Conservation (phyloP, 2,113 vertebrate genomes). For the Labeo rohita region DNA sequence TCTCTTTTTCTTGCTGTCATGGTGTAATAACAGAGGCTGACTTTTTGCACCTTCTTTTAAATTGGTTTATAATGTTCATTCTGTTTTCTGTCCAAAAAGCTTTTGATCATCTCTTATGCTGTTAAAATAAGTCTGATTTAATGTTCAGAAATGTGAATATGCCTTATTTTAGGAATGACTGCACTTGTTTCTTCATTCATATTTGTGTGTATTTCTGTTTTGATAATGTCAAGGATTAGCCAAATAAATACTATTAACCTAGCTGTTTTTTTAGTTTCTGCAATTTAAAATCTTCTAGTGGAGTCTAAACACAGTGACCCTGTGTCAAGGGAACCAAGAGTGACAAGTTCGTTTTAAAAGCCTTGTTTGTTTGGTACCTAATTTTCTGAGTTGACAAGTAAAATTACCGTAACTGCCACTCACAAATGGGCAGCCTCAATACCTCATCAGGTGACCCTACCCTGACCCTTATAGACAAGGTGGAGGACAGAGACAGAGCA, state of each 20-base stretch:
- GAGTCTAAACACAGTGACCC: slow-evolving; percentile 31
- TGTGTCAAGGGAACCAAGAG: slow-evolving; percentile 80
- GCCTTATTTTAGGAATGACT: not conserved
- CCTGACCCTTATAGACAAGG: slow-evolving; percentile 53
- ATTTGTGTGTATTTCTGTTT: not conserved
- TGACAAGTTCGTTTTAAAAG: slow-evolving; percentile 88
- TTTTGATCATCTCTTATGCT: not conserved
- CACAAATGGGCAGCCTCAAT: slow-evolving; percentile 63
- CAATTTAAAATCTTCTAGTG: slow-evolving; percentile 27
- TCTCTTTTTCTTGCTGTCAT: slow-evolving; percentile 32
- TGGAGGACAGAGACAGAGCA: not conserved
- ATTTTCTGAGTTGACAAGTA: slow-evolving; percentile 84
- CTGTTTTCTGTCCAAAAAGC: not conserved
- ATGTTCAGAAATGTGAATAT: not conserved
- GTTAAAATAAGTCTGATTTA: not conserved
- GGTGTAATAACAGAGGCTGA: slow-evolving; percentile 13
- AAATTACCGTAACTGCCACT: slow-evolving; percentile 83
- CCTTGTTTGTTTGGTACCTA: slow-evolving; percentile 86
- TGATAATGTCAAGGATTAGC: not conserved
- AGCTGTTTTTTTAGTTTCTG: not conserved
- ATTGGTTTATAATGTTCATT: not conserved
- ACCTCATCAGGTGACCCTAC: slow-evolving; percentile 64
- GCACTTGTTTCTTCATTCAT: not conserved
- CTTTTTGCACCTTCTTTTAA: not conserved
- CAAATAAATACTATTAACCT: not conserved